These are phyloP conservation scores for Brachionus rubens DNA, from an alignment of 1,140 invertebrate species.

Conservation along the genomic window DNA sequence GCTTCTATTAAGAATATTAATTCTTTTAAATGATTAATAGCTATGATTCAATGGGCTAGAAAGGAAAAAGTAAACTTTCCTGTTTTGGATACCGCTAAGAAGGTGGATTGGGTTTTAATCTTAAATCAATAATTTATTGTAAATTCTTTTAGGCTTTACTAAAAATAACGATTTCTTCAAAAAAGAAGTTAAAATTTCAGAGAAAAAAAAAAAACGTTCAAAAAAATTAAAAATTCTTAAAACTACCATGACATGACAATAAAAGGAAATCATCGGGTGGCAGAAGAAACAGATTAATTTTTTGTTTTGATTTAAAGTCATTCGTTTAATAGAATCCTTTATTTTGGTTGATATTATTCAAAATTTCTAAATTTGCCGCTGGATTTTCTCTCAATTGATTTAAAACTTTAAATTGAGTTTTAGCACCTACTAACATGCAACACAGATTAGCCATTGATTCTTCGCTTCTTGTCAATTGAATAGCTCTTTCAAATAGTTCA, in stretches of 20 bases:
- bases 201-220: slow-evolving; percentile 5
- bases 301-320: too few species aligned
- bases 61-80: too few species aligned
- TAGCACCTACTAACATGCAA: slow-evolving; percentile 69
- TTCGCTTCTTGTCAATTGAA: slow-evolving; percentile 75
- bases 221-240: slow-evolving; percentile 1
- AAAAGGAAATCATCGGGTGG: too few species aligned
- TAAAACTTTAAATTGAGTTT: slow-evolving; percentile 76
- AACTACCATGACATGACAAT: too few species aligned
- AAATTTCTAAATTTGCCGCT: background rate
- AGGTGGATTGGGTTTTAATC: too few species aligned
- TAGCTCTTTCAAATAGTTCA: slow-evolving; percentile 81
- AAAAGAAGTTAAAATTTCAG: background rate
- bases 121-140: background rate
- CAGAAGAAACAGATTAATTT: too few species aligned
- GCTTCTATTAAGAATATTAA: too few species aligned
- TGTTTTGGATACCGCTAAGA: too few species aligned
- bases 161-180: background rate
- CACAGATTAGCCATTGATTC: slow-evolving; percentile 78
- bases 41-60: too few species aligned
- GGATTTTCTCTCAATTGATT: slow-evolving; percentile 36
- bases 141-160: background rate
- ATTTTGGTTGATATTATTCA: slow-evolving; percentile 29
- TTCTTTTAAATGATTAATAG: too few species aligned
- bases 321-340: slow-evolving; percentile 12